Percentiles rank a stretch among this genome's conserved stretches.
Evolutionary conservation across 92 coral and sea anemone species (phyloP).

Genomic region (Paragorgia papillata): DNA sequence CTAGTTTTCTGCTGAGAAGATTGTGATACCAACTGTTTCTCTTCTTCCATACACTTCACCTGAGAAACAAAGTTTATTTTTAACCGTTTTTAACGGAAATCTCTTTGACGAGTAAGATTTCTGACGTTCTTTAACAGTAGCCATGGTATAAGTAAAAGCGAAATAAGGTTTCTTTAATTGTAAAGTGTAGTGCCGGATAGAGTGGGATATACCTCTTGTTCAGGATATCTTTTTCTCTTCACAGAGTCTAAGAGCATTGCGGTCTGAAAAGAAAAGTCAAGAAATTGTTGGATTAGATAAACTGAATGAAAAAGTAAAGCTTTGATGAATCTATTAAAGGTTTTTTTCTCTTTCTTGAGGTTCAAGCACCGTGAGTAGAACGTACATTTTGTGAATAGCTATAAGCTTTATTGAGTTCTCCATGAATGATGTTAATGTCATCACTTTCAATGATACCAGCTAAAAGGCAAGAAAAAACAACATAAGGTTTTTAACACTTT

Average conservation of each 20-base stretch:
- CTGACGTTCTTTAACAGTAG: too few species aligned
- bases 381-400: conserved; percentile 95
- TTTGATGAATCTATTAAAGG: too few species aligned
- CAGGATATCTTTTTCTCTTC: conserved; percentile 69
- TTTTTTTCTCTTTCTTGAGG: too few species aligned
- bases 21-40: conserved; percentile 73
- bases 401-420: conserved; percentile 90
- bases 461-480: not conserved
- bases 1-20: conserved; percentile 70
- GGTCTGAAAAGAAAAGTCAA: conserved; percentile 56
- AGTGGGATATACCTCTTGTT: too few species aligned
- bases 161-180: too few species aligned
- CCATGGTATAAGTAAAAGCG: too few species aligned
- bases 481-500: too few species aligned
- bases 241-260: conserved; percentile 96
- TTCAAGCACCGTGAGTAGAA: too few species aligned
- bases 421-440: conserved; percentile 77
- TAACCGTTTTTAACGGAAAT: too few species aligned
- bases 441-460: conserved; percentile 91
- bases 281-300: not conserved
- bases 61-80: conserved; percentile 14
- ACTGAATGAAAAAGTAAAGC: too few species aligned
- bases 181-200: too few species aligned
- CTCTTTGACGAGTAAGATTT: too few species aligned
- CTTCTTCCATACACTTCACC: conserved; percentile 55